phyloP scores from a whole-genome alignment of 2,797 vertebrate genomes.

The Cygnus olor region DNA sequence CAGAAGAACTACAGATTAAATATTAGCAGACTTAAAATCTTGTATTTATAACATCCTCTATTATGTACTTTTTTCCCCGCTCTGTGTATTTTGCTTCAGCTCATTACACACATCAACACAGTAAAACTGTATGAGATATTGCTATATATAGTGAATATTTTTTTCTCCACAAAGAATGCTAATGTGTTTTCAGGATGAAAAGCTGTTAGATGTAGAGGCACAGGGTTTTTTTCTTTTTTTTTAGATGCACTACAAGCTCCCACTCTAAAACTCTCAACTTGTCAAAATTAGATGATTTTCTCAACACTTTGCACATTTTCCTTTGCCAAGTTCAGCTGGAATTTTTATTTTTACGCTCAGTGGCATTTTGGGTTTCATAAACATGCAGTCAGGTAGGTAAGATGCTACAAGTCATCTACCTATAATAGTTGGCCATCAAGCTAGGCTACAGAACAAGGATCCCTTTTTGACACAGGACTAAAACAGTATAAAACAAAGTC shows the following conservation, averaged over 20 bases:
- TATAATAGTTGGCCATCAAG: not conserved
- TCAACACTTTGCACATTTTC: not conserved
- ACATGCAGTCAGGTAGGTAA: not conserved
- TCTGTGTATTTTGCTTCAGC: not conserved
- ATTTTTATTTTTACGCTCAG: not conserved
- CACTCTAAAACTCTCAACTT: not conserved
- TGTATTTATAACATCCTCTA: too few relatives aligned
- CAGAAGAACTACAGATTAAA: conserved; percentile 1
- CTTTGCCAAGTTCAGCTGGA: not conserved
- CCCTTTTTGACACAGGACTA: not conserved
- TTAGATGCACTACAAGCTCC: not conserved
- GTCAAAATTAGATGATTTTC: not conserved
- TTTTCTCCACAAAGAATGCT: not conserved
- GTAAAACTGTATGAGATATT: not conserved
- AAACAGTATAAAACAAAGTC: not conserved
- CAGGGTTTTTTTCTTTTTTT: not conserved
- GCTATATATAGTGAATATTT: not conserved
- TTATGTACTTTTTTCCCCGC: not conserved
- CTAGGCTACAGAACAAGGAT: not conserved
- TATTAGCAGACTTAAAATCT: not conserved
- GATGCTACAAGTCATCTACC: not conserved
- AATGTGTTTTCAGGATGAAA: not conserved
- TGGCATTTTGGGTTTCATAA: not conserved
- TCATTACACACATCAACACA: conserved; percentile 14
- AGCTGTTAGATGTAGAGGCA: not conserved